These are phyloP conservation scores for Psylliodes chrysocephalus DNA, from an alignment of 2,888 invertebrate species.

Conservation along the genomic window DNA sequence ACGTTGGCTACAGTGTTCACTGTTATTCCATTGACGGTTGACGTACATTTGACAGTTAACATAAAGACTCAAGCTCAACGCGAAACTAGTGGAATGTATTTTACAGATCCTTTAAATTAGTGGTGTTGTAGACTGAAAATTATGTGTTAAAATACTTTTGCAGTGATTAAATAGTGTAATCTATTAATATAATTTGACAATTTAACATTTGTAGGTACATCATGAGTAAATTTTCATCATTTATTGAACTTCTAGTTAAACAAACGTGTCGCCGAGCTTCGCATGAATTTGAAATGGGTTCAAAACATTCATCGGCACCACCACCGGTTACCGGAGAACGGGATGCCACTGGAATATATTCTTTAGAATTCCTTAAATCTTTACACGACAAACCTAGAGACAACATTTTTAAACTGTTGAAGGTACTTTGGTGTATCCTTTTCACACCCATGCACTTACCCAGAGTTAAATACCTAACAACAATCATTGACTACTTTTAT, in stretches of 20 bases:
- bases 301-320: constrained; percentile 48
- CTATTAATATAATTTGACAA: constrained; percentile 14
- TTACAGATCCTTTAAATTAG: constrained; percentile 2
- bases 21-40: no score
- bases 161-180: constrained; percentile 11
- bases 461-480: background rate
- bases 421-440: constrained; percentile 41
- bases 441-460: background rate
- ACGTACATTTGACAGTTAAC: no score
- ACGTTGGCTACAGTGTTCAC: no score
- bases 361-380: constrained; percentile 53
- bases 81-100: background rate
- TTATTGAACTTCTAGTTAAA: constrained; percentile 52
- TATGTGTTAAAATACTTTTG: constrained; percentile 7
- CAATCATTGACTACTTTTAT: background rate
- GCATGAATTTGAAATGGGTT: constrained; percentile 53
- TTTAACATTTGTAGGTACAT: constrained; percentile 14
- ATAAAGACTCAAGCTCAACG: background rate
- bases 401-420: constrained; percentile 50
- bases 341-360: constrained; percentile 49
- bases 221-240: constrained; percentile 47
- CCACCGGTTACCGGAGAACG: constrained; percentile 38
- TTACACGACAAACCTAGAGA: constrained; percentile 54
- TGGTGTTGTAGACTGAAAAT: background rate
- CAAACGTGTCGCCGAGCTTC: constrained; percentile 52